Percentiles rank a stretch among this genome's conserved stretches.
phyloP scores from a whole-genome alignment of 1,140 invertebrate species.

The Monochamus saltuarius region DNA sequence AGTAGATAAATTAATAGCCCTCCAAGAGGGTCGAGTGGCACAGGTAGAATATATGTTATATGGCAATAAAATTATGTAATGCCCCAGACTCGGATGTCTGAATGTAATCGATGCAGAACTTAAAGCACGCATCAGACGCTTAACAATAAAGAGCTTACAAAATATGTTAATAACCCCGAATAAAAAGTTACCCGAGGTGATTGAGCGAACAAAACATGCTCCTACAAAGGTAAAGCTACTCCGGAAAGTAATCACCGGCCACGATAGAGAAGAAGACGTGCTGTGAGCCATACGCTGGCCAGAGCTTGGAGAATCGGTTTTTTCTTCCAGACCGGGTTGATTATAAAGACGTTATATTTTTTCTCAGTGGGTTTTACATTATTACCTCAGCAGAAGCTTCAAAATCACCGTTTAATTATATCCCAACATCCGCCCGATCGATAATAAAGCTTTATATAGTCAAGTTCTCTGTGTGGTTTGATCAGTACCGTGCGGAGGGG shows the following conservation, averaged over 20 bases:
- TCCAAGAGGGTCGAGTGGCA: too few relatives aligned
- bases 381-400: neutral
- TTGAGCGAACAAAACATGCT: conserved; percentile 7
- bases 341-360: conserved; percentile 18
- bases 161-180: conserved; percentile 33
- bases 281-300: conserved; percentile 5
- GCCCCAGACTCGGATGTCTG: too few relatives aligned
- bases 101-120: too few relatives aligned
- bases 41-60: too few relatives aligned
- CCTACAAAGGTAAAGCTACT: conserved; percentile 14
- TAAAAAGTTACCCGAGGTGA: conserved; percentile 17
- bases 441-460: too few relatives aligned
- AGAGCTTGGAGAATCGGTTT: neutral
- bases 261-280: neutral
- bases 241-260: conserved; percentile 12
- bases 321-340: neutral
- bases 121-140: too few relatives aligned
- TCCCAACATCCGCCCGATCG: neutral
- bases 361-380: conserved; percentile 6
- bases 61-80: too few relatives aligned
- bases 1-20: too few relatives aligned
- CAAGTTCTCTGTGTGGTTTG: too few relatives aligned
- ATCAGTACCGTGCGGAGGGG: too few relatives aligned
- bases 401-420: conserved; percentile 3
- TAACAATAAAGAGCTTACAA: conserved; percentile 32